Evolutionary conservation across 2,797 vertebrate genomes (phyloP), one percentile per base, ranked within the genome.

Genomic region (Enteromius viviparus): DNA sequence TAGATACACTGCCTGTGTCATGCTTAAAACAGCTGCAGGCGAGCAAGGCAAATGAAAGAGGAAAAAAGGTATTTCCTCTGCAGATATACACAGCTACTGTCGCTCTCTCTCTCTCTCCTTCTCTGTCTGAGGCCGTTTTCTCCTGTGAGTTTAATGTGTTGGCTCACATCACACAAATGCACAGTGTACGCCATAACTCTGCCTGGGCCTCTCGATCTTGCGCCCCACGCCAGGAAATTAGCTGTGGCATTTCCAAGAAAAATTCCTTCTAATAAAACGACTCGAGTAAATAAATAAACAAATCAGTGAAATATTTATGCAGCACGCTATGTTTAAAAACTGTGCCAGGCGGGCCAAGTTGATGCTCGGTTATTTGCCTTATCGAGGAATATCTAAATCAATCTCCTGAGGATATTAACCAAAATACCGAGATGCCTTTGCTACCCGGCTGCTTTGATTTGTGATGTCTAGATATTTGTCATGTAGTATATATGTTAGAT

Each of bases 251-350:
- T 91, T 93, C 89, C 86, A 86, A 91, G 91, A 90, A 89, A 91
- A 91, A 91, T 92, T 93, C 91, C 91, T 87, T 90, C 89, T 91
- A 89, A 93, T 93, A 92, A 94, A 93, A 91, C 76, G 81, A 87
- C 89, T 85, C 14, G 5, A 81, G 87, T 88, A 89, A 89, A 91
- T 90, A 92, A 89, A 91, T 91, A 92, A 92, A 93, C 91, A 93
- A 93, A 92, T 83, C 66, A 87, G 89, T 90, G 88, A 92, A 93
- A 92, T 94, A 93, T 92, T 93, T 89, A 92, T 89, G 88, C 87
- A 88, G 82, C 69, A 69, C 79, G 86, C 68, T 85, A 84, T 82
- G 87, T 87, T 81, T 75, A 84, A 88, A 84, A 84, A 80, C 49
- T 34, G n/a, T 62, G 79, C 65, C 72, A 21, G 81, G 81, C 69